phyloP scores from a whole-genome alignment of 2,113 vertebrate species.

The Rafetus swinhoei region DNA sequence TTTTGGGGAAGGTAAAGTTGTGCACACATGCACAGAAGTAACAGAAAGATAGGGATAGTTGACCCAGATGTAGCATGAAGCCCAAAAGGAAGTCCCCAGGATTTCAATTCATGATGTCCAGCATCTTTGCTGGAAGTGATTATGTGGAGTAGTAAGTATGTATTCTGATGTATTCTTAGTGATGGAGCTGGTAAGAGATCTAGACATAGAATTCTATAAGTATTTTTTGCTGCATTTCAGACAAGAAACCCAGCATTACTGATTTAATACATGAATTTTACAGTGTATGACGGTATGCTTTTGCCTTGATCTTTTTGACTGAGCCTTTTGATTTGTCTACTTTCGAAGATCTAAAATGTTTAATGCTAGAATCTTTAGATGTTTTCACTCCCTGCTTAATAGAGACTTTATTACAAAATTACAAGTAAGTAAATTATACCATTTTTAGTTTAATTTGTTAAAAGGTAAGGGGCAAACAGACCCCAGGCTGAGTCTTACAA shows the following conservation, averaged over 20 bases:
- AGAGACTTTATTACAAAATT: neutral
- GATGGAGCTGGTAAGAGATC: neutral
- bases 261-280: neutral
- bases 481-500: accelerated
- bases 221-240: neutral
- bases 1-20: neutral
- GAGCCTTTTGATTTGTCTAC: accelerated
- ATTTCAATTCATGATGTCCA: no score
- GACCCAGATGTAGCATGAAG: neutral
- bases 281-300: accelerated
- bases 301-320: accelerated
- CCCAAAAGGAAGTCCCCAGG: neutral
- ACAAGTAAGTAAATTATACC: neutral
- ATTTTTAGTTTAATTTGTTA: neutral
- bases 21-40: accelerated
- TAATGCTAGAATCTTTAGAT: neutral
- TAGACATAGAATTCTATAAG: neutral
- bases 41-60: neutral
- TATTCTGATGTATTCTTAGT: neutral
- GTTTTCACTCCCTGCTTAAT: neutral
- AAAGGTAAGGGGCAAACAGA: neutral
- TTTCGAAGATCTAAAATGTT: neutral
- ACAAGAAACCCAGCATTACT: neutral
- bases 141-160: neutral
- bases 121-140: neutral